These are phyloP conservation scores for Euthynnus affinis DNA, from an alignment of 2,797 vertebrate genomes.

Conservation along the genomic window DNA sequence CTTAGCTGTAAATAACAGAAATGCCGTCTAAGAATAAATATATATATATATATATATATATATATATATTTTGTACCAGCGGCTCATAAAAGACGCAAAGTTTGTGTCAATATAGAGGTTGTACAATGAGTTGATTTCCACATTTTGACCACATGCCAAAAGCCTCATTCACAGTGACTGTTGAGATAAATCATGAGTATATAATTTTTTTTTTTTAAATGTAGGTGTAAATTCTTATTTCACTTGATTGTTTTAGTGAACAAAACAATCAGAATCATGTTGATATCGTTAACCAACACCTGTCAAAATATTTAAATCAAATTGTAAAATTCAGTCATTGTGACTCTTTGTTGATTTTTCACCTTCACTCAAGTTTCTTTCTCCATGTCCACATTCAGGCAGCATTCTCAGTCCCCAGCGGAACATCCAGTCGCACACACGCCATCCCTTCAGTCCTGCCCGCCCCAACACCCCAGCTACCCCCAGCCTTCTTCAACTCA, in stretches of 20 bases:
- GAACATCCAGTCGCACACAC: slow-evolving; percentile 10
- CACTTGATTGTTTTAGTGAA: too few relatives aligned
- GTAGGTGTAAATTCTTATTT: too few relatives aligned
- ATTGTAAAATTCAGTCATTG: background rate
- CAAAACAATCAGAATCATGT: background rate
- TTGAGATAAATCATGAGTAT: too few relatives aligned
- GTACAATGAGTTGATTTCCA: too few relatives aligned
- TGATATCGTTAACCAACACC: background rate
- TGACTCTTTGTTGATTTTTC: background rate
- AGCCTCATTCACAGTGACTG: too few relatives aligned
- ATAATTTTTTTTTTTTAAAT: too few relatives aligned
- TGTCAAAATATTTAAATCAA: background rate
- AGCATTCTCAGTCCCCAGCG: slow-evolving; percentile 49
- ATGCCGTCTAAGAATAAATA: too few relatives aligned
- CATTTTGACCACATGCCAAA: too few relatives aligned
- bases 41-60: too few relatives aligned
- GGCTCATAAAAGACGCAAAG: too few relatives aligned
- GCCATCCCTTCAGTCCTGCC: slow-evolving; percentile 80
- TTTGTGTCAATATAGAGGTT: too few relatives aligned
- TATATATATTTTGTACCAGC: too few relatives aligned
- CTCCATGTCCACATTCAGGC: slow-evolving; percentile 52
- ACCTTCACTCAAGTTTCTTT: slow-evolving; percentile 1
- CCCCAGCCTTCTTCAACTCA: slow-evolving; percentile 91
- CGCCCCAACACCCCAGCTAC: slow-evolving; percentile 87
- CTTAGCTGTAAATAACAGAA: background rate